These are phyloP conservation scores for Brachypodius melanocephalos DNA, from an alignment of 2,113 vertebrate species.

Conservation along the genomic window DNA sequence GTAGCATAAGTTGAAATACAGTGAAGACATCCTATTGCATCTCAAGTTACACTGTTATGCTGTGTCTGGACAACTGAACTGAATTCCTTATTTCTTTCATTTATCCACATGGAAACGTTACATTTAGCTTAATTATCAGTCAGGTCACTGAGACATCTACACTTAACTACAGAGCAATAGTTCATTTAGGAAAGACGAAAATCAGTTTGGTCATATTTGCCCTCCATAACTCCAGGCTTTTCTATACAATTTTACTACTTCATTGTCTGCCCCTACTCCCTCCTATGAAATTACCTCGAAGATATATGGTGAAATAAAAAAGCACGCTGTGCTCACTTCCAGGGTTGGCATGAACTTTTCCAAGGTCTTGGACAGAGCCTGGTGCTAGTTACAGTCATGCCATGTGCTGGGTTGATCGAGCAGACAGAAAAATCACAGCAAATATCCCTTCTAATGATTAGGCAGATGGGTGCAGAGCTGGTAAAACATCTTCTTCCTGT, in stretches of 20 bases:
- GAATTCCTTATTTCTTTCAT: background rate
- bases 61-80: background rate
- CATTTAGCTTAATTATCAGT: background rate
- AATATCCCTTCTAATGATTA: background rate
- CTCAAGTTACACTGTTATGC: background rate
- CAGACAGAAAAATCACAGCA: background rate
- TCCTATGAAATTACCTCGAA: background rate
- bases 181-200: background rate
- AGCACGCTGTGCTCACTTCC: background rate
- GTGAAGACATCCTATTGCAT: background rate
- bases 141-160: background rate
- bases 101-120: background rate
- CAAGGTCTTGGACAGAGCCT: background rate
- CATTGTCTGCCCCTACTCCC: background rate
- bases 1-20: background rate
- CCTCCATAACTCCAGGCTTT: background rate
- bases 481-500: background rate
- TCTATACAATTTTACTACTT: background rate
- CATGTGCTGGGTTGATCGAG: background rate
- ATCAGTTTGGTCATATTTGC: background rate
- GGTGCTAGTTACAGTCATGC: background rate
- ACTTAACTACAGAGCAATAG: background rate
- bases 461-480: fast-evolving
- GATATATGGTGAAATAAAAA: background rate
- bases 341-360: background rate